These are phyloP conservation scores for Drosophila austrosaltans DNA, from an alignment of 2,888 invertebrate species.

Conservation along the genomic window DNA sequence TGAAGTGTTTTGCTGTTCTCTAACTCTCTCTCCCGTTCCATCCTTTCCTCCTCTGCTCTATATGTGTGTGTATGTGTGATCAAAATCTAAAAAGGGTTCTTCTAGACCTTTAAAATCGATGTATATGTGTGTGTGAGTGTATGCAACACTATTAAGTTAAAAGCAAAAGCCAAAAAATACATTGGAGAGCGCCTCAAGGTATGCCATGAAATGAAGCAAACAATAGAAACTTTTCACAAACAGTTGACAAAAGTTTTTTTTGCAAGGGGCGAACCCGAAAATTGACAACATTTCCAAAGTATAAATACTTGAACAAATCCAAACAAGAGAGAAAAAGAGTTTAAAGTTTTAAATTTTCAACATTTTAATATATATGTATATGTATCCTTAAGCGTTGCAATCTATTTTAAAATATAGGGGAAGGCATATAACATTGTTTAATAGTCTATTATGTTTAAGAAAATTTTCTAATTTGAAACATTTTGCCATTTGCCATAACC, in stretches of 20 bases:
- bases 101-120: conserved; percentile 11
- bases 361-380: conserved; percentile 9
- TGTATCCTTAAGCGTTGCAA: neutral
- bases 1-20: conserved; percentile 65
- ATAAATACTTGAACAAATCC: conserved; percentile 12
- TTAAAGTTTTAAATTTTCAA: conserved; percentile 11
- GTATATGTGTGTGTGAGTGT: neutral
- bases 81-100: conserved; percentile 68
- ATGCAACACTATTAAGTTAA: conserved; percentile 61
- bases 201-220: conserved; percentile 55
- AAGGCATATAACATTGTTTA: neutral
- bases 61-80: conserved; percentile 47
- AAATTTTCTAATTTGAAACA: conserved; percentile 1
- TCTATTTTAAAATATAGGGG: neutral
- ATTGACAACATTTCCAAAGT: conserved; percentile 53
- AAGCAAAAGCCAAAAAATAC: conserved; percentile 69
- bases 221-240: conserved; percentile 20
- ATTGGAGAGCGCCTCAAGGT: conserved; percentile 63
- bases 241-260: conserved; percentile 19
- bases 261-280: conserved; percentile 24
- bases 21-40: neutral
- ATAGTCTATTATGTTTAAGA: neutral
- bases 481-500: neutral
- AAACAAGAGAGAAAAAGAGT: neutral
- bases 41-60: neutral